Evolutionary conservation across 2,113 vertebrate genomes (phyloP).

Genomic region (Columbina picui): DNA sequence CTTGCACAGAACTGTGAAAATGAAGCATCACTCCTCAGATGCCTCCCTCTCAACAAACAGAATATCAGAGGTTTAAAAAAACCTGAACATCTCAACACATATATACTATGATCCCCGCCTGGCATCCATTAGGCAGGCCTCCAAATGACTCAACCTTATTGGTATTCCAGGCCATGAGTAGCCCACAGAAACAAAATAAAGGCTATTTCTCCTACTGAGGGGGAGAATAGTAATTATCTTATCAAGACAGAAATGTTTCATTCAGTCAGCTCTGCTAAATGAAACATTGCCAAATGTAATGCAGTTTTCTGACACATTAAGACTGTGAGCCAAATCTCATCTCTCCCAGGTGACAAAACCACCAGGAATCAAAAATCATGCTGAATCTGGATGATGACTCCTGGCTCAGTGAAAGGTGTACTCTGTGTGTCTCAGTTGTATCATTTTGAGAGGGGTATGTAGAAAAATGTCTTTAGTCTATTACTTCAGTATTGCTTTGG

Average conservation of each 20-base stretch:
- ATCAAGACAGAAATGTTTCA: neutral
- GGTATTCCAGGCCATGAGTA: neutral
- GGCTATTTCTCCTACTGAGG: neutral
- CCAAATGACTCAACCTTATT: neutral
- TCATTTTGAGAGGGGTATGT: neutral
- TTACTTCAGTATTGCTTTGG: neutral
- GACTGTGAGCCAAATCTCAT: neutral
- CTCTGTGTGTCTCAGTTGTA: neutral
- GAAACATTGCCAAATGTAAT: neutral
- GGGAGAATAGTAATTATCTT: neutral
- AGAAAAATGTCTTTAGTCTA: neutral
- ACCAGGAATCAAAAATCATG: neutral
- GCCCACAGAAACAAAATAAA: neutral
- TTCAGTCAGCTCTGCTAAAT: neutral
- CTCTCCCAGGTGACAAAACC: neutral
- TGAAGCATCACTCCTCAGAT: neutral
- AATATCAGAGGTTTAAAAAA: rapidly evolving
- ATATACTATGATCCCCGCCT: neutral
- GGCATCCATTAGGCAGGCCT: neutral
- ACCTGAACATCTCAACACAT: rapidly evolving
- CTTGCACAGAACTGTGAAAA: neutral
- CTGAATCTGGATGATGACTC: neutral
- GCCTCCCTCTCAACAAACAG: neutral
- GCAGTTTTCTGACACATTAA: neutral
- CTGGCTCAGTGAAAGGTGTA: neutral